These are phyloP conservation scores for Callocephalon fimbriatum DNA, from an alignment of 2,113 vertebrate genomes.

Conservation along the genomic window DNA sequence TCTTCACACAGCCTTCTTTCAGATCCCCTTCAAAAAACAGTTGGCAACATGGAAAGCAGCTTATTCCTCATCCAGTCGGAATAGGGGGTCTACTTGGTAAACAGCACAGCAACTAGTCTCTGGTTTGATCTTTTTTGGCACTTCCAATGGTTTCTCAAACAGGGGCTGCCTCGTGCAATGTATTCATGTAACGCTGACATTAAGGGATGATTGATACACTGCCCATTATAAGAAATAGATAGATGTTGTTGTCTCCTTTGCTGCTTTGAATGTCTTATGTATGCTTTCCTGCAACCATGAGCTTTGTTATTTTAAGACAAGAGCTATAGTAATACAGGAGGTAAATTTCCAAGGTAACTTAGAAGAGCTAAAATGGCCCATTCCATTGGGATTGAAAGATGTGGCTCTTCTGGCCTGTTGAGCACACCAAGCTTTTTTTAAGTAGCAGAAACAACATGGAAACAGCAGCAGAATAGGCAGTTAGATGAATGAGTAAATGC, in stretches of 20 bases:
- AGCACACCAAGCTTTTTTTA: background rate
- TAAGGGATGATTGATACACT: background rate
- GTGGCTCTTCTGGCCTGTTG: background rate
- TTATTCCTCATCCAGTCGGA: background rate
- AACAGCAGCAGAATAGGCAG: background rate
- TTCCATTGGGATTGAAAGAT: accelerated
- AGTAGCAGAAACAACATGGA: background rate
- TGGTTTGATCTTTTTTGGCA: background rate
- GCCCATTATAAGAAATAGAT: background rate
- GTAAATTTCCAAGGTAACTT: background rate
- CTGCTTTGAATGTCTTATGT: background rate
- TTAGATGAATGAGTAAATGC: background rate
- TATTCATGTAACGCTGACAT: background rate
- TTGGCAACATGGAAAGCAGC: background rate
- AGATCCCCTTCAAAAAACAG: background rate
- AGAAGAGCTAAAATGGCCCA: background rate
- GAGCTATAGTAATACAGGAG: background rate
- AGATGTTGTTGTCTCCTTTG: background rate
- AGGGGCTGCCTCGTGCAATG: background rate
- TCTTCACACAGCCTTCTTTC: background rate
- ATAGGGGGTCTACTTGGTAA: background rate
- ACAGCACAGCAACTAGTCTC: accelerated
- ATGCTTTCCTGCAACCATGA: background rate
- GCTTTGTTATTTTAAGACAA: background rate
- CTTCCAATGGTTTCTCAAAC: background rate